Conservation (phyloP, 2,888 invertebrate genomes). For the Phragmatobia fuliginosa region DNA sequence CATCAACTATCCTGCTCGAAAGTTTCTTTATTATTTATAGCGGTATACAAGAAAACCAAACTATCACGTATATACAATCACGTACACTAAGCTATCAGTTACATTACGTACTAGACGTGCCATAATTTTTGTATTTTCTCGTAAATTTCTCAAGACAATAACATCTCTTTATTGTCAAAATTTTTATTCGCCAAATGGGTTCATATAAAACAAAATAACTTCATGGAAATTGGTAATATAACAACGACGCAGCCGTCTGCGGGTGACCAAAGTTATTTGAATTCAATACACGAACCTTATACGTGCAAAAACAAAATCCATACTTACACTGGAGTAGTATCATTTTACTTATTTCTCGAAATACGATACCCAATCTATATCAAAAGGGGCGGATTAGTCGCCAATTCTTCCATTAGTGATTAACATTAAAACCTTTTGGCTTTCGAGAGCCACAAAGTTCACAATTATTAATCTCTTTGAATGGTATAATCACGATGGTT, state of each 20-base stretch:
- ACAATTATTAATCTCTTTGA: conserved; percentile 1
- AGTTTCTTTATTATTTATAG: background rate
- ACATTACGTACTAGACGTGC: background rate
- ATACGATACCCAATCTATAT: conserved; percentile 8
- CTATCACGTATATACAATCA: too few relatives aligned
- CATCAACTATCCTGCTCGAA: background rate
- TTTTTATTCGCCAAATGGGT: background rate
- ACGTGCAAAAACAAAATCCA: background rate
- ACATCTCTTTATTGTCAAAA: background rate
- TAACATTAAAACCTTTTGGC: conserved; percentile 11
- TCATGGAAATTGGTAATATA: background rate
- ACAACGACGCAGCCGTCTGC: background rate
- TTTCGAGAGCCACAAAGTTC: background rate
- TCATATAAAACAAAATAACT: background rate
- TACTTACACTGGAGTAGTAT: background rate
- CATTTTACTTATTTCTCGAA: conserved; percentile 7
- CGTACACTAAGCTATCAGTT: too few relatives aligned
- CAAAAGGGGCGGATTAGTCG: conserved; percentile 1
- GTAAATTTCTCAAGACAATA: background rate
- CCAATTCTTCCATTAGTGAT: conserved; percentile 21
- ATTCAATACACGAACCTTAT: background rate
- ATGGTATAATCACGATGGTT: background rate
- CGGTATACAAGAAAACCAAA: background rate
- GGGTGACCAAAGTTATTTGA: background rate
- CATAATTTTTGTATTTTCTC: background rate